Evolutionary conservation across 2,797 vertebrate species (phyloP).

Genomic region (Leptatherina wallacei): DNA sequence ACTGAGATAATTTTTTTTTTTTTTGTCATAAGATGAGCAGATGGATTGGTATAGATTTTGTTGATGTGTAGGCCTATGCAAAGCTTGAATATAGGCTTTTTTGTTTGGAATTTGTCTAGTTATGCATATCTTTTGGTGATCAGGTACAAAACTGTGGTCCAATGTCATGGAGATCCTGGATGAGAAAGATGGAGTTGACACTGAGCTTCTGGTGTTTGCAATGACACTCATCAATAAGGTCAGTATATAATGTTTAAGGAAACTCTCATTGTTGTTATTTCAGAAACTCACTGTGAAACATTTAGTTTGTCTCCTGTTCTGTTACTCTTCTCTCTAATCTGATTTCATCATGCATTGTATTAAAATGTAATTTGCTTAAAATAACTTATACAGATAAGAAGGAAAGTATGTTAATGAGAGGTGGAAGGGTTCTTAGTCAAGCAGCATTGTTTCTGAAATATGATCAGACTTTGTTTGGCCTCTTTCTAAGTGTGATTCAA

Average conservation of each 20-base stretch:
- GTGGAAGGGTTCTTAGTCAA: not conserved
- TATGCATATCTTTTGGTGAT: conserved; percentile 17
- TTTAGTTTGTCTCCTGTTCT: not conserved
- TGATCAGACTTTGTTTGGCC: not conserved
- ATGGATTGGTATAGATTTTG: not conserved
- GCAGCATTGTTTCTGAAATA: conserved; percentile 8
- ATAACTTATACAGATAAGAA: conserved; percentile 1
- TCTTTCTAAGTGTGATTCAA: conserved; percentile 5
- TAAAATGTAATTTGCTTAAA: conserved; percentile 1
- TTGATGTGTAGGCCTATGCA: not conserved
- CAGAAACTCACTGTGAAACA: not conserved
- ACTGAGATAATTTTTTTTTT: not conserved
- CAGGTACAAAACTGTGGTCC: conserved; percentile 91
- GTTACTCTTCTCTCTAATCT: not conserved
- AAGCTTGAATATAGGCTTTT: not conserved
- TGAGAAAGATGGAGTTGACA: conserved; percentile 97
- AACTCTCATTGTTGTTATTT: not conserved
- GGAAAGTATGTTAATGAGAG: not conserved
- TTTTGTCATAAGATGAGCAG: conserved; percentile 1
- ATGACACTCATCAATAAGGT: conserved; percentile 99
- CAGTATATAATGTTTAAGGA: conserved; percentile 22
- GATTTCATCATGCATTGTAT: not conserved
- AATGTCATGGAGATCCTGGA: conserved; percentile 95
- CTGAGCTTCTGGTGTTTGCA: conserved; percentile 92
- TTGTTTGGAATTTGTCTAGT: conserved; percentile 11